Conservation (phyloP, 2,113 vertebrate genomes). For the Choloepus hoffmanni region DNA sequence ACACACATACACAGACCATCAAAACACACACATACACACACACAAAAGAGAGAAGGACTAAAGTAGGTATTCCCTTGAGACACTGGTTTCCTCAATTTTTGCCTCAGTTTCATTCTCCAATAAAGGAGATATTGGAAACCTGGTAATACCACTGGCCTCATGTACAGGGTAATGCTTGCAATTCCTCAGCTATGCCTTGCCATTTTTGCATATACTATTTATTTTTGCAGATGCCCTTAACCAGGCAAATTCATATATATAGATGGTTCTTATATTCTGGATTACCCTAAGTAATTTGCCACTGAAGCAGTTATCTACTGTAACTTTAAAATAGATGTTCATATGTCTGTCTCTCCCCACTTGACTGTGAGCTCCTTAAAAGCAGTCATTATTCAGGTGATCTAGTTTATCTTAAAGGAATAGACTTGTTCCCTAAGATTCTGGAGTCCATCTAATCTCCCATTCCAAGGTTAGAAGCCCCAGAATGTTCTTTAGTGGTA, state of each 20-base stretch:
- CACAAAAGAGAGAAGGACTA: not conserved
- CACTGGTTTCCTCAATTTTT: not conserved
- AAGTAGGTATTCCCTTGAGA: not conserved
- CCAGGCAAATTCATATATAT: not conserved
- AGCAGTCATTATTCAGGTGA: not conserved
- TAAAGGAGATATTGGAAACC: not conserved
- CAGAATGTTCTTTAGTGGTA: not conserved
- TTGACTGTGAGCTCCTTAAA: not conserved
- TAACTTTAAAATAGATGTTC: not conserved
- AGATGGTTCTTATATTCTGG: no score
- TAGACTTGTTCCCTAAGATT: not conserved
- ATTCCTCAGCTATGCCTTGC: not conserved
- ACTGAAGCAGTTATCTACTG: not conserved
- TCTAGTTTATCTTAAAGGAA: not conserved
- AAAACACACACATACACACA: not conserved
- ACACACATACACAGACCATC: not conserved
- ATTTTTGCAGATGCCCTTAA: not conserved
- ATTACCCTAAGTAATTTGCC: not conserved
- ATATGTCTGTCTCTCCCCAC: not conserved
- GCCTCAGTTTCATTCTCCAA: not conserved
- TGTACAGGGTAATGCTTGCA: accelerated
- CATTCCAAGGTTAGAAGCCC: not conserved
- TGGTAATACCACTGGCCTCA: not conserved
- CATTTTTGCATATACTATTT: not conserved
- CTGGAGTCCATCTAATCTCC: not conserved